Percentiles rank a stretch among this genome's conserved stretches.
Conservation (phyloP, 2,113 vertebrate species). For the Brachyhypopomus gauderio region DNA sequence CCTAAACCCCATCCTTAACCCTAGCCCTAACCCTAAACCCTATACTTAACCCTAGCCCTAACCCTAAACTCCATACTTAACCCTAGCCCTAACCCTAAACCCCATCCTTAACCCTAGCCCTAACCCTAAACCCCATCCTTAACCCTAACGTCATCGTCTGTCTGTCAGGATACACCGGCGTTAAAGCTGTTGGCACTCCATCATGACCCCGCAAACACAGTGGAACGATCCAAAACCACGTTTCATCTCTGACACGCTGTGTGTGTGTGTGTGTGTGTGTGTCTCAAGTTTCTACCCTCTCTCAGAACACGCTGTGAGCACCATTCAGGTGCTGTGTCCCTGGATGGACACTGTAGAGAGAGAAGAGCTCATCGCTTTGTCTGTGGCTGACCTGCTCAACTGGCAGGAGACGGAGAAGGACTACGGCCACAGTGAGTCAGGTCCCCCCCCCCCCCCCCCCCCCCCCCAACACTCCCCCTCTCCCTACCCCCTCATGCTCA, state of each 20-base stretch:
- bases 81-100: too few relatives aligned
- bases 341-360: conserved; percentile 80
- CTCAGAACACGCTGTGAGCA: conserved; percentile 84
- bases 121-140: too few relatives aligned
- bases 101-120: too few relatives aligned
- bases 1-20: too few relatives aligned
- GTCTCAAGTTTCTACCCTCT: conserved; percentile 83
- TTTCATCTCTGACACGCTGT: conserved; percentile 26
- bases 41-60: too few relatives aligned
- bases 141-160: background rate
- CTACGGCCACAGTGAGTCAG: conserved; percentile 69
- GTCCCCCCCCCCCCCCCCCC: background rate
- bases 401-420: conserved; percentile 77
- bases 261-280: conserved; percentile 36
- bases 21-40: too few relatives aligned
- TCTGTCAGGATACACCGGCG: conserved; percentile 3
- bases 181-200: conserved; percentile 18
- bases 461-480: too few relatives aligned
- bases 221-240: background rate
- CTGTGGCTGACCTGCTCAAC: conserved; percentile 83
- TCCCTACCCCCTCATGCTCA: too few relatives aligned
- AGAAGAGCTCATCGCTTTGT: conserved; percentile 80
- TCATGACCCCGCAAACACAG: background rate
- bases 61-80: too few relatives aligned
- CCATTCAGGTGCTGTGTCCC: conserved; percentile 85